Conservation (phyloP, 1,140 invertebrate species). For the Drosophila kurseongensis region DNA sequence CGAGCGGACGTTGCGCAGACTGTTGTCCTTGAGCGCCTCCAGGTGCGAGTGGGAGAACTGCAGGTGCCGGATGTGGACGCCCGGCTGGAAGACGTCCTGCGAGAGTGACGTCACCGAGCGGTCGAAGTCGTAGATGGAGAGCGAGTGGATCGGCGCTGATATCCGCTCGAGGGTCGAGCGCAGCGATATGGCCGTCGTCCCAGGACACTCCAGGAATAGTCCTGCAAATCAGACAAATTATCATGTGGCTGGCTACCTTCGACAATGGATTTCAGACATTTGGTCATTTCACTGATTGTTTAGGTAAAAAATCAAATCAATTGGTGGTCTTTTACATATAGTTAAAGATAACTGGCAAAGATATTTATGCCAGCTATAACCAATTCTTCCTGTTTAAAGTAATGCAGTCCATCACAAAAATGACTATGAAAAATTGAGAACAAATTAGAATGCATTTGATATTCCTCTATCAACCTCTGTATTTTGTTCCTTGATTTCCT, state of each 20-base stretch:
- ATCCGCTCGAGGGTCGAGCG: slow-evolving; percentile 85
- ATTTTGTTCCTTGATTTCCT: not conserved
- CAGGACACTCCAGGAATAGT: slow-evolving; percentile 94
- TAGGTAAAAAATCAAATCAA: too few species aligned
- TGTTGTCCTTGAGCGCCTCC: slow-evolving; percentile 90
- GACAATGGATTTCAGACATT: not conserved
- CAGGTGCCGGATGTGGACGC: slow-evolving; percentile 90
- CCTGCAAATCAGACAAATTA: slow-evolving; percentile 83
- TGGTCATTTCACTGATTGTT: not conserved
- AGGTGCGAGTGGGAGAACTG: slow-evolving; percentile 93
- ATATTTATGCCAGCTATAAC: too few species aligned
- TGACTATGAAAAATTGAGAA: too few species aligned
- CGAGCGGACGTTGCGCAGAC: slow-evolving; percentile 89
- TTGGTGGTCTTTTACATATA: too few species aligned
- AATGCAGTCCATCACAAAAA: too few species aligned
- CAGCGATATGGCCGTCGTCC: slow-evolving; percentile 84
- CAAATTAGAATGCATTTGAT: too few species aligned
- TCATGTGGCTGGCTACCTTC: too few species aligned
- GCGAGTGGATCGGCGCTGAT: slow-evolving; percentile 90
- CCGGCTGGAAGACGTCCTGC: slow-evolving; percentile 89
- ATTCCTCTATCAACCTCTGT: not conserved
- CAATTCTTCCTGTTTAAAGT: too few species aligned
- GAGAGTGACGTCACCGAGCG: slow-evolving; percentile 89
- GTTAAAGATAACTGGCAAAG: too few species aligned
- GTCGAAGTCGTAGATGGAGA: slow-evolving; percentile 94